Evolutionary conservation across 1,140 invertebrate species (phyloP), one percentile per base, ranked within the genome.

Genomic region (Limonius californicus): DNA sequence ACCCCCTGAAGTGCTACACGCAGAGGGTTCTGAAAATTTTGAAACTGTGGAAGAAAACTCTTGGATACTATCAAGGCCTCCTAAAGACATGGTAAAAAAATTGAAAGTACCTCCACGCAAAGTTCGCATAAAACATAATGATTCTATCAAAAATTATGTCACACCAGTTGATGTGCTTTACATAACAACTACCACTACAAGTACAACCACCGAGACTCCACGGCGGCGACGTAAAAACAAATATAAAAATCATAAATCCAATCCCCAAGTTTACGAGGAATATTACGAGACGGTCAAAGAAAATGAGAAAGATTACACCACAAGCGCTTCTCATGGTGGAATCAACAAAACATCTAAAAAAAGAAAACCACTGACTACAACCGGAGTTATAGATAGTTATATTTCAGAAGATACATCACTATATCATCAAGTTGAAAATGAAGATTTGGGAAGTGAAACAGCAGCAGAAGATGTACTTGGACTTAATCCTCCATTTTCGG

Each of bases 181-280:
- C 23, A 27, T 4, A 43, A 65, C 23, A n/a, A 42, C 42, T 14
- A 20, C 21, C 35, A 61, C 23, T 43, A 65, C 3, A 58, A n/a
- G 21, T 9, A 19, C 39, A 2, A 53, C 15, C n/a, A 60, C 63
- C 4, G 58, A 56, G 7, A 21, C 55, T 45, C 14, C 47, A 2
- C 50, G 43, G 2, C 27, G 19, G 35, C 32, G 58, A 7, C 7
- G n/a, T 11, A 39, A n/a, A 39, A 39, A 39, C 35, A 39, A 39
- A 39, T 35, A 32, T 27, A 19, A 65, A 43, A 53, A 27, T 30
- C 45, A 54, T 20, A 54, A 39, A 20, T 20, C 16, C 42, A 1
- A 59, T 35, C 43, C 39, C 53, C 23, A 61, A 4, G 16, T 35
- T 6, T 35, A 54, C 23, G 59, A 61, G 8, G 59, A 61, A 7